Evolutionary conservation across 2,113 vertebrate genomes (phyloP), one percentile per base, ranked within the genome.

Genomic region (Harpagus bidentatus): DNA sequence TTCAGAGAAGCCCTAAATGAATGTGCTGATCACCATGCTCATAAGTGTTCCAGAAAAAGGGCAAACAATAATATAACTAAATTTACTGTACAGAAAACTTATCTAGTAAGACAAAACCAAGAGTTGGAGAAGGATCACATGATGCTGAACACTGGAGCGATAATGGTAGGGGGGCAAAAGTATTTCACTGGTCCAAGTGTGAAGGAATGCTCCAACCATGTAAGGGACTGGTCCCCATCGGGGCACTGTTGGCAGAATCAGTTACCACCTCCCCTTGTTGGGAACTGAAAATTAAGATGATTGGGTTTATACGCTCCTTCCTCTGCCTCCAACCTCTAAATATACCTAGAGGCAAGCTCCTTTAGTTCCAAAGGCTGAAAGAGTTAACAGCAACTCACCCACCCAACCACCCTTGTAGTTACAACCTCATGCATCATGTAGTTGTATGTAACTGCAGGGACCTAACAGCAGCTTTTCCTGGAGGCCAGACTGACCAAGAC

Each of bases 221-320:
- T 36, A 71, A 58, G 11, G 36, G 32, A 82, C 14, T 2, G 2
- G 45, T 19, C 50, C 29, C 34, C 14, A 50, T 13, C 11, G 40
- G 15, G 32, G n/a, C 47, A 67, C n/a, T 6, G 1, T 2, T 4
- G 1, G 23, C 63, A 93, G 21, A 91, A 70, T 3, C 45, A 81
- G 17, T 50, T 74, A 70, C 16, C 26, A 66, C 9, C 28, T 83
- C 63, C 40, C 17, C 18, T 77, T 40, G 18, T 1, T 70, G 34
- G 28, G 43, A 91, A 74, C 2, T 13, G 31, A 86, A 91, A 84
- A 74, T 62, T n/a, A 71, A 74, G 43, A 53, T 58, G 4, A 36
- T 2, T 58, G 1, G 0, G 0, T 56, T 91, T 47, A 3, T 50
- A 40, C 3, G 26, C 17, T 76, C 42, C 34, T 53, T 63, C 9